Percentiles rank a stretch among this genome's conserved stretches.
These are phyloP conservation scores for Salminus brasiliensis DNA, from an alignment of 2,113 vertebrate genomes.

Conservation along the genomic window DNA sequence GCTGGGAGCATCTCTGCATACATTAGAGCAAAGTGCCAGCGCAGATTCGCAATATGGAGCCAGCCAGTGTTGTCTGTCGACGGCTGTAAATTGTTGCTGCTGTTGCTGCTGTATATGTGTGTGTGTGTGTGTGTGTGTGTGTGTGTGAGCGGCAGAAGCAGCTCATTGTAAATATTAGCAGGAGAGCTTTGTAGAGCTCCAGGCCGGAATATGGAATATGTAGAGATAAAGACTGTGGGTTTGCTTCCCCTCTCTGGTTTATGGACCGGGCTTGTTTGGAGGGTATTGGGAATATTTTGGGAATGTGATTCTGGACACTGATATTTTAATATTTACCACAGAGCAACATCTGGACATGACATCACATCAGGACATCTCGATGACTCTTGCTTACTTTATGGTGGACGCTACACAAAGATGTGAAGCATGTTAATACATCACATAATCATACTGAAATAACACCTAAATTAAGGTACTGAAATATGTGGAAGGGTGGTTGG, in stretches of 20 bases:
- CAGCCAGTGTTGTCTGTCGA: not conserved
- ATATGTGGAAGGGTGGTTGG: no score
- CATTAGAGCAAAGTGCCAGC: not conserved
- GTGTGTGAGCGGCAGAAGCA: not conserved
- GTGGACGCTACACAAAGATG: not conserved
- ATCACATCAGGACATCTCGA: not conserved
- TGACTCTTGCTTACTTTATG: not conserved
- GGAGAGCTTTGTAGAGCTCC: slow-evolving; percentile 14
- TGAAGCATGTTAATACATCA: not conserved
- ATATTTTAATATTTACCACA: not conserved
- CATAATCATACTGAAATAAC: not conserved
- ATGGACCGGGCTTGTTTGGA: not conserved
- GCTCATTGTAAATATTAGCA: slow-evolving; percentile 16
- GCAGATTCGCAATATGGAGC: not conserved
- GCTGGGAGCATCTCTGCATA: not conserved
- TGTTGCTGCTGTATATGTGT: slow-evolving; percentile 11
- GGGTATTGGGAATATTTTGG: not conserved
- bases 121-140: slow-evolving; percentile 22
- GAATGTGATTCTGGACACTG: not conserved
- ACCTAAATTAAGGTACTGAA: no score
- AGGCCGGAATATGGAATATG: not conserved
- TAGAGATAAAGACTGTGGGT: not conserved
- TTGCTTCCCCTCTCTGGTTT: not conserved
- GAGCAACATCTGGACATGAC: not conserved
- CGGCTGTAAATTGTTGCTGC: not conserved